Percentiles rank a stretch among this genome's conserved stretches.
Conservation (phyloP, 2,888 invertebrate genomes). For the Drosophila monieri region DNA sequence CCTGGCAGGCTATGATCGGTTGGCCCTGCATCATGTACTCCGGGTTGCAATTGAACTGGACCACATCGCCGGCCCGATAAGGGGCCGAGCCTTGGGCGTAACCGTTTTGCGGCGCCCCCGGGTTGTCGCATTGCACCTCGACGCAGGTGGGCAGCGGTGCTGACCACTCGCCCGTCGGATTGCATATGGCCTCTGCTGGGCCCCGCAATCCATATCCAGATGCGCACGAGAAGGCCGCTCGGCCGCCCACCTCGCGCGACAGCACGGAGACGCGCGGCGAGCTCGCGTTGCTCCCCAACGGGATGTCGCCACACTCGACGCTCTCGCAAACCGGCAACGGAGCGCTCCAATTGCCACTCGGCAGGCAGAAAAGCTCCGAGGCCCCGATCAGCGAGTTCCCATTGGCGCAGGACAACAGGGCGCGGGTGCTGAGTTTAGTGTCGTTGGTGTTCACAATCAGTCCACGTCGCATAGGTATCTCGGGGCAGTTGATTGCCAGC, state of each 20-base stretch:
- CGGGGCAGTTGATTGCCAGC: constrained; percentile 91
- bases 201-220: constrained; percentile 91
- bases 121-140: constrained; percentile 92
- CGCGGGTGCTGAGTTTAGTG: constrained; percentile 90
- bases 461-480: constrained; percentile 89
- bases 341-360: constrained; percentile 94
- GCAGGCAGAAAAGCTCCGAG: constrained; percentile 89
- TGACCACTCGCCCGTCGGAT: constrained; percentile 91
- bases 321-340: constrained; percentile 93
- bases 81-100: constrained; percentile 91
- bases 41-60: constrained; percentile 94
- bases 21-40: constrained; percentile 95
- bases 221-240: constrained; percentile 91
- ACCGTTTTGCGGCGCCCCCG: constrained; percentile 90
- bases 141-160: constrained; percentile 90
- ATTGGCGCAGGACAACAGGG: constrained; percentile 90
- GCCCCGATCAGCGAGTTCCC: constrained; percentile 92
- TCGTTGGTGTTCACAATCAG: constrained; percentile 89
- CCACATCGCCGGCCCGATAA: constrained; percentile 92
- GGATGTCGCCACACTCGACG: constrained; percentile 92
- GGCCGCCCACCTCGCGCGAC: constrained; percentile 91
- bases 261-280: constrained; percentile 89
- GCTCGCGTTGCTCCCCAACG: constrained; percentile 85
- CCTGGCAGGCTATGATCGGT: constrained; percentile 95
- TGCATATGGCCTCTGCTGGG: constrained; percentile 89